Conservation (phyloP, 2,113 vertebrate genomes). For the Beaufortia kweichowensis region DNA sequence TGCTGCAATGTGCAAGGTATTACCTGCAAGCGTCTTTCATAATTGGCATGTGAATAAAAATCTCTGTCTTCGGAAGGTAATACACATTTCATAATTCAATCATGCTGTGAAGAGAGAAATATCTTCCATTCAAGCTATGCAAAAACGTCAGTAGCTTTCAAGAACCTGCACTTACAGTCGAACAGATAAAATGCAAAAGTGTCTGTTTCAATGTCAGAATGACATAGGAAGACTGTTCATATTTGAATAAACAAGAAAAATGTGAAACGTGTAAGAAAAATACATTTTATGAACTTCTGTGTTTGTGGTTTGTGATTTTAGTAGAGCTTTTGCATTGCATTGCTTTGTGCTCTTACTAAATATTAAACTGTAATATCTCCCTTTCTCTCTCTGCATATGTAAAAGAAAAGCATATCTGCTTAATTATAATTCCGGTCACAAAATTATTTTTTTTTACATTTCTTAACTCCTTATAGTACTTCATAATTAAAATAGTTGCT, state of each 20-base stretch:
- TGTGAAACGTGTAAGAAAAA: no score
- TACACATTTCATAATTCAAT: slow-evolving; percentile 37
- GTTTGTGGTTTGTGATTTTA: not conserved
- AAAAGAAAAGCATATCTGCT: no score
- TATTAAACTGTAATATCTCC: no score
- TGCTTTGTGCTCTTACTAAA: no score
- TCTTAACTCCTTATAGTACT: not conserved
- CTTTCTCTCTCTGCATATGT: no score
- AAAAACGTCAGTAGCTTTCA: slow-evolving; percentile 44
- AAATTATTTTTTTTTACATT: no score
- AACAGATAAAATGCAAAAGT: slow-evolving; percentile 17
- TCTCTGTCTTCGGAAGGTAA: slow-evolving; percentile 33
- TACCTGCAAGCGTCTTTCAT: not conserved
- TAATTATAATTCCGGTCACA: no score
- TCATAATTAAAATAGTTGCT: not conserved
- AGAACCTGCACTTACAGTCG: not conserved
- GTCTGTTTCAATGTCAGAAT: slow-evolving; percentile 43
- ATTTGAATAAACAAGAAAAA: not conserved
- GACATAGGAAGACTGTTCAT: not conserved
- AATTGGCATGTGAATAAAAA: slow-evolving; percentile 21
- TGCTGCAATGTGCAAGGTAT: not conserved
- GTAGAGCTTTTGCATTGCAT: not conserved
- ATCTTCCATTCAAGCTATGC: slow-evolving; percentile 26
- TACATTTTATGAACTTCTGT: not conserved
- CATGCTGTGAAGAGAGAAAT: slow-evolving; percentile 38